Base-by-base conservation (phyloP, 2,888 invertebrate species). In the Drosophila anceps region DNA sequence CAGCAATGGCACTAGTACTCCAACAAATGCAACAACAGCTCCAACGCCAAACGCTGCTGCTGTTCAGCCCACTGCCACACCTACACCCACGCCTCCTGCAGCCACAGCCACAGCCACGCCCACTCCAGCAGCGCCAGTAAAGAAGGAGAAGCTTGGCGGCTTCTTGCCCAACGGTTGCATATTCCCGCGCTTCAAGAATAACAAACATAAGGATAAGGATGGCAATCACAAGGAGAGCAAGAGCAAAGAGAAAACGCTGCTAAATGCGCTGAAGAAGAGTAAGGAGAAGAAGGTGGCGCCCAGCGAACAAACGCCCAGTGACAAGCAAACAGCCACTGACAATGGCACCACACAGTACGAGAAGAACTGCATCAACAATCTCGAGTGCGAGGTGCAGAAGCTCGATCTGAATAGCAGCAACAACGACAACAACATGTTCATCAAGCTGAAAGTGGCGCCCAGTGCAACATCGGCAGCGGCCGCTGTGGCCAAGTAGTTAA, bases 141-240 rank as follows among this genome's bases (percentile, higher is more conserved):
- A 93, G 80, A 93, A 93, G 69, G 93, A 93, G 51, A 93, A 93
- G 77, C 80, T 93, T n/a, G 92, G 92, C 39, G 93, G 93, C 12
- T 93, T 93, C 73, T 78, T 93, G 73, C 93, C 93, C 59, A 93
- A 93, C 66, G 92, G 93, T 63, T 93, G 93, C 71, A 93, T 93
- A 74, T 93, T 93, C 80, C 93, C 93, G 72, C 91, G 93, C 55
- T 93, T 93, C 67, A 93, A 93, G 69, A 92, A 93, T 75, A 92
- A 91, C 76, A 93, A 93, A 73, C 90, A 93, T 73, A 93, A 92
- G 81, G 92, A 92, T 53, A 92, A 90, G 73, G 92, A 92, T 7
- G 90, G 86, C 81, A 88, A 74, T 75, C 92, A 79, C 82, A 91
- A 86, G 71, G 92, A 89, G 61, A 77, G 84, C 57, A 91, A 91